Conservation (phyloP, 2,797 vertebrate species). For the Thunnus albacares region DNA sequence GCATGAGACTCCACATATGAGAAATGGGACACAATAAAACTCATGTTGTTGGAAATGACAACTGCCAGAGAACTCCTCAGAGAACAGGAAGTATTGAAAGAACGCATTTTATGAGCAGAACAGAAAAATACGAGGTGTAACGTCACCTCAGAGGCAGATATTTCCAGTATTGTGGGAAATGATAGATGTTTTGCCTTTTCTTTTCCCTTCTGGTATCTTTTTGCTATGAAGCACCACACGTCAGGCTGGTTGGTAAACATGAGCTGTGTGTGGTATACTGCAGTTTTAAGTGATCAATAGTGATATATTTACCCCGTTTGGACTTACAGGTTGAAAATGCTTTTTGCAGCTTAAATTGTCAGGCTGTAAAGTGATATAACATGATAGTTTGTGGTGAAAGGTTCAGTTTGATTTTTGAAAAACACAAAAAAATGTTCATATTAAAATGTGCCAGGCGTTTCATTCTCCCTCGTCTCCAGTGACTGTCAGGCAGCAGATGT, state of each 20-base stretch:
- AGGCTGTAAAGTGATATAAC: neutral
- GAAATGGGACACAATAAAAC: conserved; percentile 23
- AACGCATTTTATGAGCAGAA: conserved; percentile 35
- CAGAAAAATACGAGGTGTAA: neutral
- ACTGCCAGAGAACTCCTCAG: conserved; percentile 39
- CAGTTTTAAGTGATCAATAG: conserved; percentile 35
- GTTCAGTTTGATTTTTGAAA: conserved; percentile 15
- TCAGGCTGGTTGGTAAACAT: conserved; percentile 36
- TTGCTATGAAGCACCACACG: conserved; percentile 23
- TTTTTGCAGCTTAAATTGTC: conserved; percentile 10
- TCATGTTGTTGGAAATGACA: conserved; percentile 19
- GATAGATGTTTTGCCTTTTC: conserved; percentile 20
- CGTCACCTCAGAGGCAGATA: conserved; percentile 31
- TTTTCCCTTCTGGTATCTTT: conserved; percentile 18
- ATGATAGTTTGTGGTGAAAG: neutral
- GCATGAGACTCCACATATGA: conserved; percentile 21
- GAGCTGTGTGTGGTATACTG: neutral
- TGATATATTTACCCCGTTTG: conserved; percentile 2
- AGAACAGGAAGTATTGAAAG: conserved; percentile 29
- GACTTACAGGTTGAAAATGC: neutral
- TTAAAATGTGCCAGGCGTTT: neutral
- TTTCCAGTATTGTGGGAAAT: conserved; percentile 20
- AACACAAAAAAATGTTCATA: conserved; percentile 14
- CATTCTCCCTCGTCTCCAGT: neutral
- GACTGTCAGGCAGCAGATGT: neutral